Evolutionary conservation across 2,888 invertebrate species (phyloP).

Genomic region (Fabriciana adippe): DNA sequence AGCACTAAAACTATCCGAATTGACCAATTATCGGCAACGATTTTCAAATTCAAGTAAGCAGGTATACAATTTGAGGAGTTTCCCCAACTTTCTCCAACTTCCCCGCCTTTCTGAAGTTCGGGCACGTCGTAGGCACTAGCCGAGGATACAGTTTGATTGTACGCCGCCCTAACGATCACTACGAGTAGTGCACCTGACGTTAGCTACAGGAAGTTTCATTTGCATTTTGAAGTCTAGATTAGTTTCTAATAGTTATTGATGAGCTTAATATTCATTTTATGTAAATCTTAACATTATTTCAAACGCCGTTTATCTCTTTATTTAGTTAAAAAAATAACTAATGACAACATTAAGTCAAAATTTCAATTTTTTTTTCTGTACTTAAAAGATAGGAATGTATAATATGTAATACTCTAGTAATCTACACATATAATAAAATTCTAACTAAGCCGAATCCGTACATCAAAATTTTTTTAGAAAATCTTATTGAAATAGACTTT

Average conservation of each 20-base stretch:
- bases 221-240: slow-evolving; percentile 18
- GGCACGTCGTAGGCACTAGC: slow-evolving; percentile 18
- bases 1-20: background rate
- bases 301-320: background rate
- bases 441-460: too few relatives aligned
- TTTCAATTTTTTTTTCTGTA: too few relatives aligned
- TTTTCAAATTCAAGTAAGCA: slow-evolving; percentile 18
- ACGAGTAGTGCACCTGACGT: slow-evolving; percentile 19
- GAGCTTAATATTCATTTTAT: slow-evolving; percentile 7
- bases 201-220: slow-evolving; percentile 11
- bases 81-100: slow-evolving; percentile 20
- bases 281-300: background rate
- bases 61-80: slow-evolving; percentile 24
- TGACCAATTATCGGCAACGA: slow-evolving; percentile 16
- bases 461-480: too few relatives aligned
- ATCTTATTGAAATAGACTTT: too few relatives aligned
- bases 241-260: slow-evolving; percentile 14
- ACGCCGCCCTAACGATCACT: slow-evolving; percentile 18
- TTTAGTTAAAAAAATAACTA: too few relatives aligned
- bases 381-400: too few relatives aligned
- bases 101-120: slow-evolving; percentile 18
- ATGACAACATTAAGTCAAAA: too few relatives aligned
- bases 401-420: too few relatives aligned
- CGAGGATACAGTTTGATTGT: slow-evolving; percentile 29
- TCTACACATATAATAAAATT: too few relatives aligned